These are phyloP conservation scores for Mustelus asterias DNA, from an alignment of 2,113 vertebrate genomes.

Conservation along the genomic window DNA sequence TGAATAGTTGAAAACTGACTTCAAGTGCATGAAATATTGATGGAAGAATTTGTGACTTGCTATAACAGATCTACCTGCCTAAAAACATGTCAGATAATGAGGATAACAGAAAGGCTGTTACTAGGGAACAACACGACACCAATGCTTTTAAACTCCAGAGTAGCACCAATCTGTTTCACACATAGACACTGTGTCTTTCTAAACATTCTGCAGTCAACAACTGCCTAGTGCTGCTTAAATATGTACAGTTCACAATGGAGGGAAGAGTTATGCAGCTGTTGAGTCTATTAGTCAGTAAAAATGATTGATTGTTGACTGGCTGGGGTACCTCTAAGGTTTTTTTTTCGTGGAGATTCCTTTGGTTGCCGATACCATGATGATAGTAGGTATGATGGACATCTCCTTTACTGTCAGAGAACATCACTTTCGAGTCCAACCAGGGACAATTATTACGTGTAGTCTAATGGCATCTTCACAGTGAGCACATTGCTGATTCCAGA, in stretches of 20 bases:
- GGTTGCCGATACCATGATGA: neutral
- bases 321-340: neutral
- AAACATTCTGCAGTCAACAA: neutral
- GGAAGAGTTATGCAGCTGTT: neutral
- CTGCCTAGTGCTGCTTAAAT: neutral
- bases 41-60: neutral
- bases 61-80: neutral
- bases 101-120: neutral
- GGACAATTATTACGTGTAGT: neutral
- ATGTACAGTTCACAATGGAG: neutral
- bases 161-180: neutral
- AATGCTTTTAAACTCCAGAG: neutral
- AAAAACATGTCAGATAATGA: neutral
- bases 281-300: neutral
- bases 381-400: neutral
- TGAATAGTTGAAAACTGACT: constrained; percentile 11
- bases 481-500: neutral
- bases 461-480: neutral
- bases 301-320: neutral
- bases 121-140: neutral
- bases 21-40: constrained; percentile 11
- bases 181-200: neutral
- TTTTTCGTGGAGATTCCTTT: neutral
- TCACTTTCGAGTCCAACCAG: neutral
- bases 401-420: neutral